Base-by-base conservation (phyloP, 2,113 vertebrate genomes). In the Agapornis roseicollis region DNA sequence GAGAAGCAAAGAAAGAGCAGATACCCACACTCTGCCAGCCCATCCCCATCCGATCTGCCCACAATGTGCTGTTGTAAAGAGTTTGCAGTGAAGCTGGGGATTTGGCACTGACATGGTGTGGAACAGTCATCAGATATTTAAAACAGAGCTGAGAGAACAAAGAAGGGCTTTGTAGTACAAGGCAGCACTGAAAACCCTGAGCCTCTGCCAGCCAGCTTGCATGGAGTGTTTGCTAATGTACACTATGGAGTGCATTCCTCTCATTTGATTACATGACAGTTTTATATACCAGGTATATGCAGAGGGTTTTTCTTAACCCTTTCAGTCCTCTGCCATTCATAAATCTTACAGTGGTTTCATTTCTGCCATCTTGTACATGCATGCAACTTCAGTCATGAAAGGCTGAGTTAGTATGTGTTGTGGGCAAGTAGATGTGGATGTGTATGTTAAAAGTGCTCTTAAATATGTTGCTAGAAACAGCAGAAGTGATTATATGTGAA, bases 71-170 rank as follows among this genome's bases (percentile, higher is more conserved):
- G 94, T 97, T 98, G 97, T 97, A 94, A 96, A 89, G 94, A 95
- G 90, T 92, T 93, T 92, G 95, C 96, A 97, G 95, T 89, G 96
- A 97, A 97, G 96, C 96, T 89, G 37, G 94, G 97, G 97, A 97
- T 97, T 96, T 98, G 98, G 97, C 96, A 93, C 95, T 95, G 83
- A 95, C 89, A 90, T 25, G 86, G 96, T 93, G 95, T 95, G 97
- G 95, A 97, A 96, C 82, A 97, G 96, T 97, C 98, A 96, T 97
- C 97, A 97, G 98, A 98, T 98, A 98, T 97, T 98, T 98, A 98
- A 98, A 98, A 97, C 97, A 98, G 97, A 98, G 95, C 95, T 87
- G 33, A 83, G 94, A 97, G 97, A 98, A 98, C 98, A 98, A 98
- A 98, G 98, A 95, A 61, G 72, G 93, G 81, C 97, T 98, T 98